Conservation (phyloP, 1,140 invertebrate species). For the Manduca sexta region DNA sequence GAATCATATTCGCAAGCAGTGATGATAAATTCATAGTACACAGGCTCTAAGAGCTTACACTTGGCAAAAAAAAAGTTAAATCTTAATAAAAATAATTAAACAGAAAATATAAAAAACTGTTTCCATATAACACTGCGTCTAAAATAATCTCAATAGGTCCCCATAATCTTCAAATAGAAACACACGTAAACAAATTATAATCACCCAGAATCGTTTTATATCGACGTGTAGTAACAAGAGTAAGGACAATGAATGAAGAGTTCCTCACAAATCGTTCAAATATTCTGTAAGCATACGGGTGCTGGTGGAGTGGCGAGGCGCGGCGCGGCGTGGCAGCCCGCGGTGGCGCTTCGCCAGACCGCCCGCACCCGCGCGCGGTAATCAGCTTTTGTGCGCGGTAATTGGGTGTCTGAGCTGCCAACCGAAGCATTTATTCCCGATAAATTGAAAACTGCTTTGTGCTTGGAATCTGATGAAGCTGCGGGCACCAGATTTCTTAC, state of each 20-base stretch:
- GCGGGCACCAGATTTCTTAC: constrained; percentile 38
- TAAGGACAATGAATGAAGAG: constrained; percentile 52
- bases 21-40: no score
- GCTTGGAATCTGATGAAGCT: constrained; percentile 54
- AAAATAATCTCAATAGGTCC: no score
- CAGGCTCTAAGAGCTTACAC: no score
- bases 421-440: constrained; percentile 69
- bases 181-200: background rate
- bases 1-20: no score
- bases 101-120: no score
- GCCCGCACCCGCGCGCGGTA: constrained; percentile 58
- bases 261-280: constrained; percentile 53
- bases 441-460: constrained; percentile 71
- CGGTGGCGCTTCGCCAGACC: constrained; percentile 12
- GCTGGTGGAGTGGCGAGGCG: constrained; percentile 1
- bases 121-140: no score
- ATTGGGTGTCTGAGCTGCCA: constrained; percentile 72
- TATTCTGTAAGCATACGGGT: constrained; percentile 38
- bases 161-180: no score
- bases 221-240: constrained; percentile 29
- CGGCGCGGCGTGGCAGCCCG: constrained; percentile 26
- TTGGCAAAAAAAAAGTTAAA: no score
- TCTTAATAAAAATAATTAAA: no score
- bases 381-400: constrained; percentile 70
- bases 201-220: constrained; percentile 15